These are phyloP conservation scores for Crossoptilon crossoptilon DNA, from an alignment of 2,797 vertebrate species.

Conservation along the genomic window DNA sequence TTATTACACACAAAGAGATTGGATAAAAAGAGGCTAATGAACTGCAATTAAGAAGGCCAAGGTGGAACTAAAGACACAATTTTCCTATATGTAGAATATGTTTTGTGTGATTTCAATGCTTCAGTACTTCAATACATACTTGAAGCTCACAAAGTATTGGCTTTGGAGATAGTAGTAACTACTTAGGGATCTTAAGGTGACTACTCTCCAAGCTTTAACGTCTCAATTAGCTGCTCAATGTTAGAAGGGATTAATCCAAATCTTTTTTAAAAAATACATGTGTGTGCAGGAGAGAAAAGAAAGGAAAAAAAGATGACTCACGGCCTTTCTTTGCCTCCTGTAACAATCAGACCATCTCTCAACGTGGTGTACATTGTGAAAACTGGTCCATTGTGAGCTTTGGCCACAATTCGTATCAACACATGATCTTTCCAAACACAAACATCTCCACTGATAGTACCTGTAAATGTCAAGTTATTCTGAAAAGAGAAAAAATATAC, in stretches of 20 bases:
- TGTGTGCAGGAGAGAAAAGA: neutral
- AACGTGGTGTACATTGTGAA: conserved; percentile 99
- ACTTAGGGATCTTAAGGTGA: neutral
- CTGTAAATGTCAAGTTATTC: conserved; percentile 99
- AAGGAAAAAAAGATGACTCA: conserved; percentile 78
- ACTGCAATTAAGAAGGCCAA: neutral
- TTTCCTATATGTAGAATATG: neutral
- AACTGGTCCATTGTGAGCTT: conserved; percentile 97
- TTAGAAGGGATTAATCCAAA: neutral
- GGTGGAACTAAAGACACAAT: neutral
- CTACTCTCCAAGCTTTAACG: neutral
- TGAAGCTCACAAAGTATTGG: neutral
- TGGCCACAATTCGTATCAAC: conserved; percentile 95
- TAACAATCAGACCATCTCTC: conserved; percentile 95
- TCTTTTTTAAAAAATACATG: neutral
- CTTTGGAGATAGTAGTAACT: neutral
- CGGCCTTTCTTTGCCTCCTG: conserved; percentile 98
- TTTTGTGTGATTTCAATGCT: neutral
- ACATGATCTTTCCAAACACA: conserved; percentile 99
- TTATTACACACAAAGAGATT: neutral
- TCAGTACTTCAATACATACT: neutral
- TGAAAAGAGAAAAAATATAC: conserved; percentile 86
- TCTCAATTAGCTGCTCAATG: neutral
- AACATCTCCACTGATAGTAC: conserved; percentile 99
- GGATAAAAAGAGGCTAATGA: neutral